Base-by-base conservation (phyloP, 2,888 invertebrate genomes). In the Platyscelio sp. region DNA sequence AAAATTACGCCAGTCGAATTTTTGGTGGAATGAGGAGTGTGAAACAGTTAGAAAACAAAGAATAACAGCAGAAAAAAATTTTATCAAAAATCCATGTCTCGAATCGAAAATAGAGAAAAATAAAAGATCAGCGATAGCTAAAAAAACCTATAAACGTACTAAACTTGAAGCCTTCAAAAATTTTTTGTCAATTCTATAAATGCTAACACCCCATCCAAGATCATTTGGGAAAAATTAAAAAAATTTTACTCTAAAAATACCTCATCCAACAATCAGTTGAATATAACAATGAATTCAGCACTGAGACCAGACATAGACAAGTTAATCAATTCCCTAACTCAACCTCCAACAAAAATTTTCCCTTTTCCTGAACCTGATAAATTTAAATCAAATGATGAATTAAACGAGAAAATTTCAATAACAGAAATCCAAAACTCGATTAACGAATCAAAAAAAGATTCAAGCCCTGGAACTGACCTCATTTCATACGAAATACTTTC, bases 171-270 rank as follows among this genome's bases (percentile, higher is more conserved):
- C 5, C 9, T 68, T 68, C n/a, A 38, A 68, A 60, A 0, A 11
- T 4, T 76, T 56, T 15, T 67, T n/a, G n/a, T 58, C 11, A 20
- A 67, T 1, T 24, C 76, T 0, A 3, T 76, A 6, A 68, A n/a
- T 2, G 38, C 15, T n/a, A 27, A 33, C 0, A 67, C 76, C 5
- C 67, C 76, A 5, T 33, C 60, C 0, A 49, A 58, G 15, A 26
- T 58, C 2, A 76, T 76, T 6, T 76, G 67, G 76, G 38, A 68
- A 29, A 68, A 77, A 46, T 60, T 77, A 54, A 78, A 78, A 79
- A 63, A 79, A 70, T 49, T 51, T 22, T 58, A 71, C 33, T 5
- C 3, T 20, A 71, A 56, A 43, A 71, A 56, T 24, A 26, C 7
- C 6, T 13, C 3, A 13, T 15, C 40, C 3, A 18, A 51, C 11